Conservation (phyloP, 2,888 invertebrate genomes). For the Mesorhabditis sp. region DNA sequence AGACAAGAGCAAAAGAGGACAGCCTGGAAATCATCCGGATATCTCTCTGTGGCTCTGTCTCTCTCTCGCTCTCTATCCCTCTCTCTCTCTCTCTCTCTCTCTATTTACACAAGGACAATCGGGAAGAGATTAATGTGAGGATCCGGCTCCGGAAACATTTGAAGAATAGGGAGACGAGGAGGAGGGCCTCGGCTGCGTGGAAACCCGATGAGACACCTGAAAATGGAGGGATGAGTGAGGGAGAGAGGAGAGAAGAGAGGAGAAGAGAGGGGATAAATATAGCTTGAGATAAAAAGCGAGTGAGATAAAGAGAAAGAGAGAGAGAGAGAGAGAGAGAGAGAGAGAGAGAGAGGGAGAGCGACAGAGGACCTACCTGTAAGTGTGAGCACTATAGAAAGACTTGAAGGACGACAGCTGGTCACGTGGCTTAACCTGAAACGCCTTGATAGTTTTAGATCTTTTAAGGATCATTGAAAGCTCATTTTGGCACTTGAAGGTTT, state of each 20-base stretch:
- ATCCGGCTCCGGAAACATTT: background rate
- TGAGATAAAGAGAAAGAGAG: background rate
- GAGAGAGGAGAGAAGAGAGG: background rate
- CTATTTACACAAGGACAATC: background rate
- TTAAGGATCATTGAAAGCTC: background rate
- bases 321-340: background rate
- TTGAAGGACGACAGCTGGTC: background rate
- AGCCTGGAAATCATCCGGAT: too few species aligned
- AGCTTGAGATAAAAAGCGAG: background rate
- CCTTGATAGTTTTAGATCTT: background rate
- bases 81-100: too few species aligned
- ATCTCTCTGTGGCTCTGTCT: too few species aligned
- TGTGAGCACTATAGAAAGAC: background rate
- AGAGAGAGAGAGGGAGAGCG: background rate
- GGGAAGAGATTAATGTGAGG: background rate
- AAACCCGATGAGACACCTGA: constrained; percentile 1
- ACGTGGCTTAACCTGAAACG: background rate
- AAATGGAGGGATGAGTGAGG: background rate
- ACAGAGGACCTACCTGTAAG: background rate
- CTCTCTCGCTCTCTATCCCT: too few species aligned
- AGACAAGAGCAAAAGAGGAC: background rate
- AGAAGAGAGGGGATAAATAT: background rate
- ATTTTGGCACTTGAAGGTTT: too few species aligned
- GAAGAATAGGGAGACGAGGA: background rate
- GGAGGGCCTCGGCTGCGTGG: background rate